Percentiles rank a stretch among this genome's conserved stretches.
phyloP scores from a whole-genome alignment of 2,797 vertebrate genomes.

The Hippoglossus hippoglossus region DNA sequence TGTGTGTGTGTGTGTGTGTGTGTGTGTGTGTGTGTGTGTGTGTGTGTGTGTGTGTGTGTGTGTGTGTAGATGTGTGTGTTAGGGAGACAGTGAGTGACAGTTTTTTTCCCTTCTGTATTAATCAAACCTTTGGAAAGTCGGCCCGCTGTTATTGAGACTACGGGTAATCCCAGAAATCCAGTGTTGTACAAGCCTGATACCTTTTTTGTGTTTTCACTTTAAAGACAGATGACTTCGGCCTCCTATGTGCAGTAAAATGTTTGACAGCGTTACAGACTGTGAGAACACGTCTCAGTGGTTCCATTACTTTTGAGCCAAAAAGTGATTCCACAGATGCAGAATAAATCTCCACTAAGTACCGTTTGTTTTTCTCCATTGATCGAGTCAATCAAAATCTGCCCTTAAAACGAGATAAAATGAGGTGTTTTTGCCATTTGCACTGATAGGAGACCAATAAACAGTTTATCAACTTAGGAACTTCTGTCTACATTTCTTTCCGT shows the following conservation, averaged over 20 bases:
- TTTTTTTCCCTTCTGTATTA: conserved; percentile 38
- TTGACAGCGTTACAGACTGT: conserved; percentile 3
- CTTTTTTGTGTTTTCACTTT: not conserved
- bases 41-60: conserved; percentile 3
- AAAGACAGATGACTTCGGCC: conserved; percentile 1
- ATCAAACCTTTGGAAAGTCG: conserved; percentile 45
- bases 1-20: conserved; percentile 7
- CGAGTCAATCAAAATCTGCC: conserved; percentile 5
- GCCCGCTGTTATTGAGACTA: conserved; percentile 22
- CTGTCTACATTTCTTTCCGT: not conserved
- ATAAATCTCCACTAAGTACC: not conserved
- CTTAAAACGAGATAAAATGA: not conserved
- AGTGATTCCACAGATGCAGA: not conserved
- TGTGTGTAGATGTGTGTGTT: conserved; percentile 23
- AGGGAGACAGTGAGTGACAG: conserved; percentile 39
- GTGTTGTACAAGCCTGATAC: not conserved
- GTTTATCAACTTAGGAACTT: not conserved
- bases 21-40: no score
- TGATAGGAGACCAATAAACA: not conserved
- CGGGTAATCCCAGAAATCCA: conserved; percentile 28
- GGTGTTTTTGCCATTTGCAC: not conserved
- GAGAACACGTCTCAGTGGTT: not conserved
- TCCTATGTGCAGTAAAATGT: conserved; percentile 11
- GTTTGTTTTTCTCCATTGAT: conserved; percentile 14
- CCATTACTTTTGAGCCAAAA: conserved; percentile 7